Base-by-base conservation (phyloP, 2,797 vertebrate genomes). In the Basileuterus tristriatus region DNA sequence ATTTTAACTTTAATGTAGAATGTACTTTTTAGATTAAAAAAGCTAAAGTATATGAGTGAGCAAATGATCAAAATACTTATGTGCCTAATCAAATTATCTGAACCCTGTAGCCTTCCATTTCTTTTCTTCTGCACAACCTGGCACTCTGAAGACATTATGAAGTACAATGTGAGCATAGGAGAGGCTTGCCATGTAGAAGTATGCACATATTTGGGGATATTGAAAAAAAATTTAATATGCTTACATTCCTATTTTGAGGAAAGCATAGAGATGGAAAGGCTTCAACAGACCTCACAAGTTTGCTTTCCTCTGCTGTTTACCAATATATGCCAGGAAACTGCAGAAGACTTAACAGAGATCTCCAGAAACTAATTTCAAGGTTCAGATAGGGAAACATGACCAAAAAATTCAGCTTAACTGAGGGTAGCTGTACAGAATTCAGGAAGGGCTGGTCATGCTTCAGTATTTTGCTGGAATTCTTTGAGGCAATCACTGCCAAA, bases 401-500 rank as follows among this genome's bases (percentile, higher is more conserved):
- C 34, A 89, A 96, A 78, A 83, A 95, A 53, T 55, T 49, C 56
- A 89, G 20, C 70, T 95, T 96, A 63, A 63, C 70, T 96, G 95
- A 77, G 65, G 96, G 68, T 79, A 89, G 50, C 83, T 76, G 80
- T 72, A 34, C 14, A 34, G 81, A 90, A 80, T 96, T 96, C 90
- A 94, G 94, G 90, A 97, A 97, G 78, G 80, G 63, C 53, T 87
- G 88, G 69, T 81, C 70, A 67, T 83, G 90, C 87, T 96, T 96
- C 83, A 89, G 2, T 92, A 94, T 96, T 94, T 83, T 16, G 12
- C 71, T 90, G 90, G 87, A 96, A 96, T 96, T 87, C 89, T 94
- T 97, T 94, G 94, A 97, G 94, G 94, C 91, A 89, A 52, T 89
- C 91, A 56, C 79, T 95, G 95, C 93, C 91, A 95, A 94, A 94